These are phyloP conservation scores for Orius laevigatus DNA, from an alignment of 1,140 invertebrate genomes.

Conservation along the genomic window DNA sequence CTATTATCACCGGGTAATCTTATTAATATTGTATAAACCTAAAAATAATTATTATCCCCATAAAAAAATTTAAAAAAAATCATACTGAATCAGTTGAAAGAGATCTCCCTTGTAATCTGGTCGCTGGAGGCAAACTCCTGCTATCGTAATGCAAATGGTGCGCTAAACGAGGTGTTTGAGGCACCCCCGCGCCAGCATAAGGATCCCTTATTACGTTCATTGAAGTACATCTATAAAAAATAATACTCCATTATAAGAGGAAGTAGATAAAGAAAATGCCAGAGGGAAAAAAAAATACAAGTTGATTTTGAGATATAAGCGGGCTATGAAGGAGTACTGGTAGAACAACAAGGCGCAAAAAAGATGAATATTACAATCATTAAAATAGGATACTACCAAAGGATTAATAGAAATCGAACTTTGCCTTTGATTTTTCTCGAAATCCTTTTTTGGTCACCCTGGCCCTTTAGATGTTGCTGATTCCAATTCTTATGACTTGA, in stretches of 20 bases:
- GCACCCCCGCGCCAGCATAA: constrained; percentile 26
- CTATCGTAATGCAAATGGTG: constrained; percentile 29
- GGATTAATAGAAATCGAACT: too few species aligned
- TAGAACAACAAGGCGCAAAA: too few species aligned
- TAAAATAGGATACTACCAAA: too few species aligned
- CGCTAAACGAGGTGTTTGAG: constrained; percentile 29
- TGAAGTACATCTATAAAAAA: constrained; percentile 44
- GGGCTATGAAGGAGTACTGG: too few species aligned
- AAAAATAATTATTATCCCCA: constrained; percentile 3
- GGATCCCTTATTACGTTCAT: constrained; percentile 64
- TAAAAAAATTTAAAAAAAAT: constrained; percentile 1
- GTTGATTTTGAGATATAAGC: too few species aligned
- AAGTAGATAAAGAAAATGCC: too few species aligned
- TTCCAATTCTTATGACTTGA: too few species aligned
- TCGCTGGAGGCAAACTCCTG: constrained; percentile 27
- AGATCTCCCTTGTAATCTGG: constrained; percentile 36
- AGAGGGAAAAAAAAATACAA: too few species aligned
- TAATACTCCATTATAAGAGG: constrained; percentile 22
- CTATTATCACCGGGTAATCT: constrained; percentile 49
- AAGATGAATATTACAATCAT: too few species aligned
- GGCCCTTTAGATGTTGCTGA: too few species aligned
- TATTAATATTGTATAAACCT: constrained; percentile 81
- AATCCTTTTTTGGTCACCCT: too few species aligned
- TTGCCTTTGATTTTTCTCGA: too few species aligned
- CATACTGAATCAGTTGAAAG: constrained; percentile 48